phyloP scores from a whole-genome alignment of 2,888 invertebrate species.

The Papilio demoleus region DNA sequence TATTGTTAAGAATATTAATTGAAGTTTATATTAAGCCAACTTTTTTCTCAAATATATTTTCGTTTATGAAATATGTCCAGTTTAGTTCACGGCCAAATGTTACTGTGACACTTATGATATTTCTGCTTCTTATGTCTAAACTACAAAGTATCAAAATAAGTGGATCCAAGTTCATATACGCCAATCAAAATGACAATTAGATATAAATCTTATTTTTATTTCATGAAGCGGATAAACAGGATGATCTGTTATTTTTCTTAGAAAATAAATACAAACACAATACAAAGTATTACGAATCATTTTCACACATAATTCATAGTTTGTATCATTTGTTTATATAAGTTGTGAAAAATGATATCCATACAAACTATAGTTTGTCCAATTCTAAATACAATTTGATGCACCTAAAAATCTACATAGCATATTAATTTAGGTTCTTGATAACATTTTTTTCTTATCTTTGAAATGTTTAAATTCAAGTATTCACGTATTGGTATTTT shows the following conservation, averaged over 20 bases:
- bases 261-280: too few relatives aligned
- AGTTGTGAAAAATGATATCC: too few relatives aligned
- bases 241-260: background rate
- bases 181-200: slow-evolving; percentile 14
- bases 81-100: background rate
- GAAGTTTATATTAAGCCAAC: background rate
- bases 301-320: too few relatives aligned
- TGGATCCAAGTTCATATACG: background rate
- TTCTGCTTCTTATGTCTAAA: background rate
- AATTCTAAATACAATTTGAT: too few relatives aligned
- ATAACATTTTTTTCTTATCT: background rate
- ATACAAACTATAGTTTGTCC: too few relatives aligned
- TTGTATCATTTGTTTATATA: too few relatives aligned
- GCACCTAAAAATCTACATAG: too few relatives aligned
- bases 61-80: background rate
- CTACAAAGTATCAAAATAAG: slow-evolving; percentile 17
- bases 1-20: background rate
- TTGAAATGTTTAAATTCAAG: slow-evolving; percentile 9
- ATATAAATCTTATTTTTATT: background rate
- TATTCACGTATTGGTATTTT: slow-evolving; percentile 23
- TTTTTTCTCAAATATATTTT: background rate
- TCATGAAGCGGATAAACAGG: background rate
- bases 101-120: slow-evolving; percentile 9
- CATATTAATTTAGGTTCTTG: too few relatives aligned
- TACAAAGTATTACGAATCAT: too few relatives aligned